These are phyloP conservation scores for Falco novaeseelandiae DNA, from an alignment of 2,797 vertebrate genomes.

Conservation along the genomic window DNA sequence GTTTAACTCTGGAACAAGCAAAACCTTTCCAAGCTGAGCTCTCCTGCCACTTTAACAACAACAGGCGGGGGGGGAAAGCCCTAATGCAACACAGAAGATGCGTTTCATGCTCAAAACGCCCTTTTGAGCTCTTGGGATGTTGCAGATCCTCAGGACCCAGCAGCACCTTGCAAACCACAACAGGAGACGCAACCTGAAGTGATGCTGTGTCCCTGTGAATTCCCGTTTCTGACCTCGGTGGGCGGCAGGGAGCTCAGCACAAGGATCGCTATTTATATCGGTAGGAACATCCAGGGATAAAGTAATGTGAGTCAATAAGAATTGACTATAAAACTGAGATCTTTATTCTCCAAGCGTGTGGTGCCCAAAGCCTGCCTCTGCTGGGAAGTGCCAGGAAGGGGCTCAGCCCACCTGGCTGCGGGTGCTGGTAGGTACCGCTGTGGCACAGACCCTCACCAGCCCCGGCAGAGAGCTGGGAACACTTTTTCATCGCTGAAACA, in stretches of 20 bases:
- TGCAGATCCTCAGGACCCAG: not conserved
- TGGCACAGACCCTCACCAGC: not conserved
- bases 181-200: not conserved
- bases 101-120: fast-evolving
- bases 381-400: not conserved
- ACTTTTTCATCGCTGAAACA: fast-evolving
- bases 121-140: not conserved
- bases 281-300: constrained; percentile 57
- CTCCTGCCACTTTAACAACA: not conserved
- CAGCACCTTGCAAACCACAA: not conserved
- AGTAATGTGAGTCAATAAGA: constrained; percentile 45
- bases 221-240: constrained; percentile 16
- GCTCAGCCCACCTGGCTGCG: fast-evolving
- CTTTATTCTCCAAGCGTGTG: not conserved
- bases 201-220: constrained; percentile 16
- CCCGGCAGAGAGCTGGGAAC: fast-evolving
- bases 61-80: fast-evolving
- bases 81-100: not conserved
- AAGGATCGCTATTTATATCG: constrained; percentile 40
- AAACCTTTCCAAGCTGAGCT: constrained; percentile 4
- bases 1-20: not conserved
- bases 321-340: not conserved
- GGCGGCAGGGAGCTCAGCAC: not conserved
- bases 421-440: not conserved
- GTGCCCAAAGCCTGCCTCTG: not conserved